phyloP scores from a whole-genome alignment of 2,113 vertebrate genomes.

The Oriolus oriolus region DNA sequence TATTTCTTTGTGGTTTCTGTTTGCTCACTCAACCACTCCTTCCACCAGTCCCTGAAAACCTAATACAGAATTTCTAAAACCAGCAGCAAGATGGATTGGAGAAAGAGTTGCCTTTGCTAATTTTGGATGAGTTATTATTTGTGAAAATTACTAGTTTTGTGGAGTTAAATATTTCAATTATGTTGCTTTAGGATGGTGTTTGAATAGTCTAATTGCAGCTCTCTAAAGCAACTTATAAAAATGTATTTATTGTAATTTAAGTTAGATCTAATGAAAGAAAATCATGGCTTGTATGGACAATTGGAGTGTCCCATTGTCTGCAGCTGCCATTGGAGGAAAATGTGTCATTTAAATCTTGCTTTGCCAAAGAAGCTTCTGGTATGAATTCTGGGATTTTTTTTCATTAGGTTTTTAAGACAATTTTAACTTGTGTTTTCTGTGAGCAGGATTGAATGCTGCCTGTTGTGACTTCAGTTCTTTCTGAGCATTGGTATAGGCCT shows the following conservation, averaged over 20 bases:
- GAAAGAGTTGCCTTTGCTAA: not conserved
- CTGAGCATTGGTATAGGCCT: not conserved
- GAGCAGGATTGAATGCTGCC: not conserved
- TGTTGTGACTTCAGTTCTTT: not conserved
- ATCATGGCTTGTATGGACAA: accelerated
- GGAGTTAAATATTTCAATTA: not conserved
- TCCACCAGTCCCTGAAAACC: not conserved
- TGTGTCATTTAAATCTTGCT: not conserved
- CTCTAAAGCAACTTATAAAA: not conserved
- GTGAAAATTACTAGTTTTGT: not conserved
- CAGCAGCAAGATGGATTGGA: not conserved
- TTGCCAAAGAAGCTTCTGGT: not conserved
- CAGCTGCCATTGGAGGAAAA: not conserved
- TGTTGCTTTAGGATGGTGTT: not conserved
- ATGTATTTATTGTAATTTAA: not conserved
- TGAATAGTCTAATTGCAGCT: not conserved
- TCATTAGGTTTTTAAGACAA: not conserved
- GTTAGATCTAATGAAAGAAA: not conserved
- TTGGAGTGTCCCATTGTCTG: not conserved
- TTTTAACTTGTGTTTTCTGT: not conserved
- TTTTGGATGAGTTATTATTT: not conserved
- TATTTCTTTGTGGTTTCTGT: not conserved
- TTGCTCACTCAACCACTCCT: not conserved
- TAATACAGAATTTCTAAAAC: not conserved
- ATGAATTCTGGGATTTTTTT: not conserved